Evolutionary conservation across 1,140 invertebrate species (phyloP), one percentile per base, ranked within the genome.

Genomic region (Coptotermes formosanus): DNA sequence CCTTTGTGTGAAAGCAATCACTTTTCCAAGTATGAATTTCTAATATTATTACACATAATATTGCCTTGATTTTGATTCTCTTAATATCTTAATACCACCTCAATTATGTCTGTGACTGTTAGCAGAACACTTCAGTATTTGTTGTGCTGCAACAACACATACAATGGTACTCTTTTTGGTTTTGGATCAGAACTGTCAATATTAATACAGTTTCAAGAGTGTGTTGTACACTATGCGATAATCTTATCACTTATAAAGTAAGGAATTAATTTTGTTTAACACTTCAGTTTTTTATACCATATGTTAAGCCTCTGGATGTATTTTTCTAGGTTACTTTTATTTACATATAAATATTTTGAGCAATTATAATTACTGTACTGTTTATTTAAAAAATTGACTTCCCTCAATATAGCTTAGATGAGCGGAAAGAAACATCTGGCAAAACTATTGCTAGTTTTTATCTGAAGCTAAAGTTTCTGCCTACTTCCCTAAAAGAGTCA

Each of bases 331-430:
- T 30, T 75, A 75, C 16, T n/a, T 75, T 75, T 75, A 75, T 30
- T 75, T 75, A 75, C 64, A 75, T 75, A n/a, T 59, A 59, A n/a
- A 30, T 30, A 75, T 75, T 30, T 75, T 75, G 64, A 75, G 64
- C 64, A 75, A 75, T 75, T 75, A 75, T 75, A 75, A 75, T 75
- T 75, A 75, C 64, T 75, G 64, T 75, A 75, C 25, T 30, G n/a
- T 75, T 75, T 12, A 75, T 25, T 75, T 75, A 11, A 75, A 75
- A 75, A 75, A n/a, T n/a, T 75, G 12, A 21, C 19, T 64, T 64
- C 3, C 25, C 64, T 75, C 64, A n/a, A 30, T 30, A 30, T 30
- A 30, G n/a, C 7, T 30, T 8, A 75, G 0, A 11, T 30, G 14
- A 14, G 21, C 21, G 55, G n/a, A 75, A 30, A 75, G 64, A 30